phyloP scores from a whole-genome alignment of 1,140 invertebrate genomes.

The Euglossa dilemma region DNA sequence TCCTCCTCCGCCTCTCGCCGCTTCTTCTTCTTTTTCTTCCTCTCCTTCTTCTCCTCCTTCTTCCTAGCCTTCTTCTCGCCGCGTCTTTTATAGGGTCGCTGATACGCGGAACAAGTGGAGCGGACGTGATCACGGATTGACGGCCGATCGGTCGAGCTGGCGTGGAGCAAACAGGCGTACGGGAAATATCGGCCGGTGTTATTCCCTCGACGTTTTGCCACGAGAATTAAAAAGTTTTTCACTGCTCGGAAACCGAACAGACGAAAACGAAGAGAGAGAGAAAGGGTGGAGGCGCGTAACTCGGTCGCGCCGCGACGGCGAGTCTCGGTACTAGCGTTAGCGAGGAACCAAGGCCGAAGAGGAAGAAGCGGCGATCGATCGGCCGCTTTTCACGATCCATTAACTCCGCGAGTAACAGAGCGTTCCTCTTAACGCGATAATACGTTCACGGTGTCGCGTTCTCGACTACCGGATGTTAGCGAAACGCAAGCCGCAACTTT shows the following conservation, averaged over 20 bases:
- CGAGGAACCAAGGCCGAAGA: neutral
- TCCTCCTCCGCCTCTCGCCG: neutral
- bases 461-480: slow-evolving; percentile 30
- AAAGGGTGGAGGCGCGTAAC: neutral
- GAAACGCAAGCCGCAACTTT: slow-evolving; percentile 30
- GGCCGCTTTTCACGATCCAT: slow-evolving; percentile 60
- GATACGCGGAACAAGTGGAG: slow-evolving; percentile 33
- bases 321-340: neutral
- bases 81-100: slow-evolving; percentile 12
- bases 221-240: too few species aligned
- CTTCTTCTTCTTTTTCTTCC: neutral
- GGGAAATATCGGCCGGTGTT: neutral
- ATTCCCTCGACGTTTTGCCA: neutral
- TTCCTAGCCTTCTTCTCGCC: neutral
- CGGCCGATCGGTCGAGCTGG: neutral
- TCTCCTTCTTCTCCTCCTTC: neutral
- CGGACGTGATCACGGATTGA: slow-evolving; percentile 14
- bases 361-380: slow-evolving; percentile 49
- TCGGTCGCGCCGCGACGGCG: neutral
- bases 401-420: slow-evolving; percentile 55
- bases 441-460: slow-evolving; percentile 52
- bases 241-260: too few species aligned
- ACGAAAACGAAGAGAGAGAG: too few species aligned
- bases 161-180: neutral
- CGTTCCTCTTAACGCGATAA: slow-evolving; percentile 53